Evolutionary conservation across 2,113 vertebrate species (phyloP).

Genomic region (Tympanuchus pallidicinctus): DNA sequence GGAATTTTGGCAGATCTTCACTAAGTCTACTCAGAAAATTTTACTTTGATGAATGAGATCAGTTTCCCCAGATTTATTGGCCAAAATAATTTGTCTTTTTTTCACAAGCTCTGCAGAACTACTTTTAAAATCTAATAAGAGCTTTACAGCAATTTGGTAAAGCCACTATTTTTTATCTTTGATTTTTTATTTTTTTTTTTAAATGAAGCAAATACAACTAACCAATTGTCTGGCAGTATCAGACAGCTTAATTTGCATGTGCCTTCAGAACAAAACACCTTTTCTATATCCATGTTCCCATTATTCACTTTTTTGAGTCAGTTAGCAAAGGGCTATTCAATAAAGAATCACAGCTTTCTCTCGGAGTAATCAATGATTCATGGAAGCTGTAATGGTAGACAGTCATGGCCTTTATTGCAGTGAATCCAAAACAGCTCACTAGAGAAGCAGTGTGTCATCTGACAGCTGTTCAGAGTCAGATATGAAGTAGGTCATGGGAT

Average conservation of each 20-base stretch:
- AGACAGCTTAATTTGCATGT: background rate
- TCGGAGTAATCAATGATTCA: constrained; percentile 47
- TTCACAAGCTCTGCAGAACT: background rate
- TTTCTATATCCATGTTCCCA: background rate
- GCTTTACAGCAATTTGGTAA: background rate
- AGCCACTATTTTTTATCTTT: background rate
- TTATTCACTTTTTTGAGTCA: background rate
- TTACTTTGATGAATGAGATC: background rate
- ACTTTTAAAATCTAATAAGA: background rate
- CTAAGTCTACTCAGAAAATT: background rate
- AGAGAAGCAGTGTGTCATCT: background rate
- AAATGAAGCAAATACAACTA: background rate
- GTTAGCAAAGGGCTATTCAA: constrained; percentile 7
- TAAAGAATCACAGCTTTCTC: constrained; percentile 21
- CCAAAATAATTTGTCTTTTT: background rate
- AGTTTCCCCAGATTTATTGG: background rate
- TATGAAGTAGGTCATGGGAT: background rate
- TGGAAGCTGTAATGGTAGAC: constrained; percentile 2
- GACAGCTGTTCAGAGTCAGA: constrained; percentile 15
- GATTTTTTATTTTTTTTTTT: background rate
- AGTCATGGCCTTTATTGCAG: background rate
- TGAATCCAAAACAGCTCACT: constrained; percentile 9
- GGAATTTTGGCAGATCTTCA: background rate
- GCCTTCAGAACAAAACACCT: background rate
- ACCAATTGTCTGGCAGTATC: background rate